phyloP scores from a whole-genome alignment of 2,113 vertebrate genomes.

The Gobius niger region DNA sequence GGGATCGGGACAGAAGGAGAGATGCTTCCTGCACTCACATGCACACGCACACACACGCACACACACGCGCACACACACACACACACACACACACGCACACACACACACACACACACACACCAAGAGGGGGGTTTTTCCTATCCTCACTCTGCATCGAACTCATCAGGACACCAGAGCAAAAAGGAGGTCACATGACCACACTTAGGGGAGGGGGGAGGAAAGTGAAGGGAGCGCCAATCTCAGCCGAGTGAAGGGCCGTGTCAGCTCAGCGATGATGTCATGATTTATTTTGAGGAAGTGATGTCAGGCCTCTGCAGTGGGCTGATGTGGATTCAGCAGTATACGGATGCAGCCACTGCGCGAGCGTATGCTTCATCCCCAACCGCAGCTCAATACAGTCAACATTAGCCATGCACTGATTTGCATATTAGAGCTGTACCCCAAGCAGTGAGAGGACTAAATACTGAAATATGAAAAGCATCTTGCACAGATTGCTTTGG shows the following conservation, averaged over 20 bases:
- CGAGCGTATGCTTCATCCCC: slow-evolving; percentile 14
- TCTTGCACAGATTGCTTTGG: background rate
- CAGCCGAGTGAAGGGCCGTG: slow-evolving; percentile 55
- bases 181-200: slow-evolving; percentile 57
- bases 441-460: background rate
- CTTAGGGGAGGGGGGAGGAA: slow-evolving; percentile 47
- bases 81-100: background rate
- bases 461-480: background rate
- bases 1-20: slow-evolving; percentile 41
- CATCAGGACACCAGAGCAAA: slow-evolving; percentile 44
- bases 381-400: background rate
- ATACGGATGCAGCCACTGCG: slow-evolving; percentile 18
- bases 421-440: slow-evolving; percentile 4
- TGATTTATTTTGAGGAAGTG: slow-evolving; percentile 81
- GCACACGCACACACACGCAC: background rate
- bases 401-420: background rate
- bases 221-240: slow-evolving; percentile 53
- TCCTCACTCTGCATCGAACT: slow-evolving; percentile 56
- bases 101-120: slow-evolving; percentile 18
- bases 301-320: slow-evolving; percentile 77
- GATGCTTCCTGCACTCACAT: slow-evolving; percentile 50
- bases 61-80: background rate
- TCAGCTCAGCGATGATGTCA: slow-evolving; percentile 75
- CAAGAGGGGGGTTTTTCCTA: slow-evolving; percentile 50
- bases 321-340: slow-evolving; percentile 42